Percentiles rank a stretch among this genome's conserved stretches.
Evolutionary conservation across 2,888 invertebrate genomes (phyloP).

Genomic region (Asteroscopus sphinx): DNA sequence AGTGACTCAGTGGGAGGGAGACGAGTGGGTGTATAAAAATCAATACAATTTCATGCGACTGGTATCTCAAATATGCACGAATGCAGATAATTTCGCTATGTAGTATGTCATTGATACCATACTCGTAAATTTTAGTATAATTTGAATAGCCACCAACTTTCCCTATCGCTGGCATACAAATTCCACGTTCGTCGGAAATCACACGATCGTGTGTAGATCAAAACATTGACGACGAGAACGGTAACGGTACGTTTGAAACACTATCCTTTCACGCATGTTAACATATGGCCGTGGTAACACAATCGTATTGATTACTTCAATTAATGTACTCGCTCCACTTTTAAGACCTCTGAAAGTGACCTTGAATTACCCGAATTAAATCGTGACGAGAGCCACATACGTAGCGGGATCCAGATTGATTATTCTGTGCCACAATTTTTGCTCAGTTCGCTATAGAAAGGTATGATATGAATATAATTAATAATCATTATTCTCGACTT

Average conservation of each 20-base stretch:
- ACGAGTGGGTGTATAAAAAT: slow-evolving; percentile 52
- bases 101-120: slow-evolving; percentile 31
- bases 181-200: slow-evolving; percentile 59
- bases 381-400: slow-evolving; percentile 76
- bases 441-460: slow-evolving; percentile 48
- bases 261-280: slow-evolving; percentile 81
- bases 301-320: slow-evolving; percentile 75
- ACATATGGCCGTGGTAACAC: slow-evolving; percentile 82
- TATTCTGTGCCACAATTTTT: slow-evolving; percentile 72
- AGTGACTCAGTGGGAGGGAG: slow-evolving; percentile 25
- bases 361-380: slow-evolving; percentile 77
- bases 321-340: slow-evolving; percentile 65
- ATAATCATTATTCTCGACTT: slow-evolving; percentile 24
- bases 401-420: slow-evolving; percentile 74
- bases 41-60: slow-evolving; percentile 49
- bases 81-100: slow-evolving; percentile 15
- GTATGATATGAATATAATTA: too few species aligned
- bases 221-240: slow-evolving; percentile 61
- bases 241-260: slow-evolving; percentile 79
- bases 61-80: slow-evolving; percentile 23
- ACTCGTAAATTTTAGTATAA: slow-evolving; percentile 30
- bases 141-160: slow-evolving; percentile 58
- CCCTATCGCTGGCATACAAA: slow-evolving; percentile 60
- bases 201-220: slow-evolving; percentile 59
- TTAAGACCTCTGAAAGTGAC: slow-evolving; percentile 71